Conservation (phyloP, 1,140 invertebrate species). For the Drosophila pandora region DNA sequence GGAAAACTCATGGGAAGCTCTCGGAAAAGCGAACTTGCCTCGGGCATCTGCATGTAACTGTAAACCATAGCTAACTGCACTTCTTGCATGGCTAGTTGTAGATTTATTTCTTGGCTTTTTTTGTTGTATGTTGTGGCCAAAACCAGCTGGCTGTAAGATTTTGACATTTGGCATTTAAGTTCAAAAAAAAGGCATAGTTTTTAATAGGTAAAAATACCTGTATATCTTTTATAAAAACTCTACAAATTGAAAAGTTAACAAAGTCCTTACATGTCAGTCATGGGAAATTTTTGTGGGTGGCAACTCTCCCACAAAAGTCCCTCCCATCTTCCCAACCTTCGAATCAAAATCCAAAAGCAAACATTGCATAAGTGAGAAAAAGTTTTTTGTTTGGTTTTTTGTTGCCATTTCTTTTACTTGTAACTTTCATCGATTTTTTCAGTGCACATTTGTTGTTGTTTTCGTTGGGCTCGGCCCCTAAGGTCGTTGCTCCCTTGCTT, state of each 20-base stretch:
- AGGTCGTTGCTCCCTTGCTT: slow-evolving; percentile 41
- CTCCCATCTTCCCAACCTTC: slow-evolving; percentile 19
- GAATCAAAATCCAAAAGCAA: slow-evolving; percentile 13
- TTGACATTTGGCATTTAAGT: slow-evolving; percentile 23
- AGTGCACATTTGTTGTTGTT: slow-evolving; percentile 36
- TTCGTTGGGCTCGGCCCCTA: slow-evolving; percentile 12
- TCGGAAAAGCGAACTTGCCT: slow-evolving; percentile 17
- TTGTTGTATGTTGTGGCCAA: background rate
- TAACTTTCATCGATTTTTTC: slow-evolving; percentile 56
- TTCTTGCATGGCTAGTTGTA: slow-evolving; percentile 12
- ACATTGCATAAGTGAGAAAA: slow-evolving; percentile 34
- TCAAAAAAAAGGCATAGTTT: slow-evolving; percentile 25
- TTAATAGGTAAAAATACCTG: background rate
- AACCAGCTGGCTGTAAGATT: slow-evolving; percentile 9
- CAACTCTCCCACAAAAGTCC: slow-evolving; percentile 31
- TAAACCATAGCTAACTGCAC: slow-evolving; percentile 37
- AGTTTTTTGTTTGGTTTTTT: slow-evolving; percentile 16
- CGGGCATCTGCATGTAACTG: slow-evolving; percentile 36
- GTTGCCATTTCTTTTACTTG: slow-evolving; percentile 10
- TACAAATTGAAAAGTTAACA: slow-evolving; percentile 7
- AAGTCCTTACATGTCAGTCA: slow-evolving; percentile 31
- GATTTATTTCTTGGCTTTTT: slow-evolving; percentile 17
- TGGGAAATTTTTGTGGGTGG: slow-evolving; percentile 24
- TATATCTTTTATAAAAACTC: background rate
- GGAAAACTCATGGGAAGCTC: slow-evolving; percentile 32